These are phyloP conservation scores for Periophthalmodon schlosseri DNA, from an alignment of 2,113 vertebrate genomes.

Conservation along the genomic window DNA sequence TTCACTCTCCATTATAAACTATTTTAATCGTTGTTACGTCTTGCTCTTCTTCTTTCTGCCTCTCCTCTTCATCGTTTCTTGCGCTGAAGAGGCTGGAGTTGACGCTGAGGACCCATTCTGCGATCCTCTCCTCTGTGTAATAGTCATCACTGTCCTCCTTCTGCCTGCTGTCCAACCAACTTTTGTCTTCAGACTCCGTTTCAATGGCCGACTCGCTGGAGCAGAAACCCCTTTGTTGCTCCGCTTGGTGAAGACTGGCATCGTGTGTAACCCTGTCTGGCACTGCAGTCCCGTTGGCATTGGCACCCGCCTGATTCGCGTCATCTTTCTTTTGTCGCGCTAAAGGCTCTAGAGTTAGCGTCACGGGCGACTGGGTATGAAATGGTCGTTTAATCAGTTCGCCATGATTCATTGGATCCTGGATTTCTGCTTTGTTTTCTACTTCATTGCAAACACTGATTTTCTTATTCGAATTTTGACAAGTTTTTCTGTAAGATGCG, in stretches of 20 bases:
- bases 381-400: constrained; percentile 24
- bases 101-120: constrained; percentile 74
- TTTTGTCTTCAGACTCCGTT: constrained; percentile 51
- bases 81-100: constrained; percentile 70
- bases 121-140: constrained; percentile 73
- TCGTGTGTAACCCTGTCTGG: constrained; percentile 37
- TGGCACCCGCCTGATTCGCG: constrained; percentile 21
- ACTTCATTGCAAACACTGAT: constrained; percentile 14
- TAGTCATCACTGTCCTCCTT: constrained; percentile 47
- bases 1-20: constrained; percentile 66
- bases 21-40: constrained; percentile 74
- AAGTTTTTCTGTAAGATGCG: constrained; percentile 1
- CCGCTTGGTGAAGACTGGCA: constrained; percentile 9
- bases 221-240: constrained; percentile 32
- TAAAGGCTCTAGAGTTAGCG: constrained; percentile 10
- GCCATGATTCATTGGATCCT: constrained; percentile 9
- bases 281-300: constrained; percentile 14
- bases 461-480: constrained; percentile 14
- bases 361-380: constrained; percentile 24
- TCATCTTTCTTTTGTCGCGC: constrained; percentile 24
- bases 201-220: constrained; percentile 60
- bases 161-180: background rate
- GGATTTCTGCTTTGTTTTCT: constrained; percentile 19
- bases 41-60: constrained; percentile 55
- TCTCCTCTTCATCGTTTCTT: constrained; percentile 32